Base-by-base conservation (phyloP, 2,797 vertebrate species). In the Aphelocoma californica region DNA sequence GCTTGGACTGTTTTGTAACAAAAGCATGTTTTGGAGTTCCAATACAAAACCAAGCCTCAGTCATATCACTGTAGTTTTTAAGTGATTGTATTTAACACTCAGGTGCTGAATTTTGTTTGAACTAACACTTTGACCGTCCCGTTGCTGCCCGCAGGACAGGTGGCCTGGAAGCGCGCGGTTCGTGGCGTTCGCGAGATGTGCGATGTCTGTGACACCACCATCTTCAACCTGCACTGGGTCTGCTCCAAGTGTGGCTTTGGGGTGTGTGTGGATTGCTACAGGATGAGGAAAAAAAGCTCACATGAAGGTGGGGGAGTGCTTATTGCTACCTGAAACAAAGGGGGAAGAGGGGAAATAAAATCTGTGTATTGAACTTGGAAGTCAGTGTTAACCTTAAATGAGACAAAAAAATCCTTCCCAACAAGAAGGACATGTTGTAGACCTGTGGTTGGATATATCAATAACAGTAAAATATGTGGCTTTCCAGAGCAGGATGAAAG, bases 181-280 rank as follows among this genome's bases (percentile, higher is more conserved):
- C 97, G 96, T 16, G 98, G 98, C 3, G 98, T 98, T 11, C 97
- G 98, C 4, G 98, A 98, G 90, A 98, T 98, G 98, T 98, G 98
- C 13, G 98, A 98, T 3, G 98, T 98, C 10, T 98, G 98, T 3
- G 98, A 98, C 91, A 98, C 98, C 51, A 98, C 98, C 0, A 98
- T 98, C 90, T 98, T 98, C 96, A 98, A 98, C 93, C 95, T 98
- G n/a, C 98, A 98, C 75, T 98, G 98, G 98, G 98, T 98, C 47
- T 98, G 98, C 95, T 98, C 98, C 19, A 98, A 98, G 61, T 98
- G 98, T 29, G 98, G 98, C 60, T 98, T 98, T 6, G 98, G 98
- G 0, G 98, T 98, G 7, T 98, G 98, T 2, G 97, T 98, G 58
- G 98, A 98, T 71, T 98, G 98, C 92, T 98, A 98, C 92, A 95